Percentiles rank a stretch among this genome's conserved stretches.
phyloP scores from a whole-genome alignment of 2,888 invertebrate species.

The Leptarthrus brevirostris region DNA sequence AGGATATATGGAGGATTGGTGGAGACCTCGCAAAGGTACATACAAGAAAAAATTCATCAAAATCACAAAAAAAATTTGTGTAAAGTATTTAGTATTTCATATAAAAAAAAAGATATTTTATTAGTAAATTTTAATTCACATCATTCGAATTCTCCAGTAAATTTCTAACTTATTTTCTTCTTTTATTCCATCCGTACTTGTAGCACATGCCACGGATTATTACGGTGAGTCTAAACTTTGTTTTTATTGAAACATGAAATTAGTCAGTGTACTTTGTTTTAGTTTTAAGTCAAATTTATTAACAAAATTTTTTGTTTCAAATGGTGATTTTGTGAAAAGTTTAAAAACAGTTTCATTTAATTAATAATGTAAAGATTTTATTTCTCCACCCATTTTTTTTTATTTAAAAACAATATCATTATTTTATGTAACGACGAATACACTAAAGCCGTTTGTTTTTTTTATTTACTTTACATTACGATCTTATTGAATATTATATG shows the following conservation, averaged over 20 bases:
- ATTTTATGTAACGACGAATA: too few species aligned
- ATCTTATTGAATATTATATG: too few species aligned
- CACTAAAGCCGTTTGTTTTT: too few species aligned
- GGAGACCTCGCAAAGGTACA: constrained; percentile 96
- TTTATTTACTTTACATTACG: too few species aligned
- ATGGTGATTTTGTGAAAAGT: constrained; percentile 12
- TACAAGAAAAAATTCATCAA: constrained; percentile 56
- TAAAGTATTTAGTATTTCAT: constrained; percentile 29
- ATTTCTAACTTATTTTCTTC: constrained; percentile 40
- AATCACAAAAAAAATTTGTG: constrained; percentile 12
- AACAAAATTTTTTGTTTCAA: constrained; percentile 38
- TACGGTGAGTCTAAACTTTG: constrained; percentile 88
- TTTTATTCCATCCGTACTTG: constrained; percentile 56
- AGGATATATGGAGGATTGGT: constrained; percentile 99
- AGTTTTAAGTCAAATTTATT: constrained; percentile 15
- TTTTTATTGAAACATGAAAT: constrained; percentile 12
- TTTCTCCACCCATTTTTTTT: constrained; percentile 52
- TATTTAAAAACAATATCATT: constrained; percentile 38
- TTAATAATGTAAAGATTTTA: constrained; percentile 60
- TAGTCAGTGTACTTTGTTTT: constrained; percentile 12
- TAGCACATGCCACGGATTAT: constrained; percentile 97
- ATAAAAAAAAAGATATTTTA: not conserved
- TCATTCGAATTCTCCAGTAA: constrained; percentile 7
- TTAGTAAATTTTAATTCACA: constrained; percentile 1
- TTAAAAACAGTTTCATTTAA: constrained; percentile 60